Evolutionary conservation across 2,797 vertebrate genomes (phyloP).

Genomic region (Myripristis murdjan): DNA sequence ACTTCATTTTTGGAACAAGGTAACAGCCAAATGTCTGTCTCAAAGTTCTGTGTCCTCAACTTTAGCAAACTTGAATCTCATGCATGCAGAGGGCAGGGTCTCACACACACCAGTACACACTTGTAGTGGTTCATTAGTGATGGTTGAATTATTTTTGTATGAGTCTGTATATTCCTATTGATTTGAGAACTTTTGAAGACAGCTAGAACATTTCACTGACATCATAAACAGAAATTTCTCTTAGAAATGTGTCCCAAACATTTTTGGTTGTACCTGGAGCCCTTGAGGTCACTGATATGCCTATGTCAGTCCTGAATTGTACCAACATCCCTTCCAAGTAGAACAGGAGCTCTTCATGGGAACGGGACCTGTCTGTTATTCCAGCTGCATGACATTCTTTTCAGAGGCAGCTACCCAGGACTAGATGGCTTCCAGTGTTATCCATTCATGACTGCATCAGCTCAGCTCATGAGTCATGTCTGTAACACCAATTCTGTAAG

Average conservation of each 20-base stretch:
- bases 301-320: conserved; percentile 33
- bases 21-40: no score
- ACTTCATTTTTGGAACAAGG: no score
- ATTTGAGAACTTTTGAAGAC: no score
- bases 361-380: conserved; percentile 77
- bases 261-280: conserved; percentile 50
- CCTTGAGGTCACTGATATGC: conserved; percentile 53
- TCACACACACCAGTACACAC: no score
- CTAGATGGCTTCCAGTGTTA: conserved; percentile 72
- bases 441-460: conserved; percentile 74
- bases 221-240: no score
- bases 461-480: conserved; percentile 60
- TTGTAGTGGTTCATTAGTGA: no score
- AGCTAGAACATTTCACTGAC: no score
- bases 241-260: not conserved
- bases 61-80: no score
- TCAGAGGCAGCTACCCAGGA: conserved; percentile 73
- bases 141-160: no score
- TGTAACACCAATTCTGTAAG: conserved; percentile 49
- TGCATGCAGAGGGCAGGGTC: no score
- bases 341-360: conserved; percentile 75
- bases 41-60: no score
- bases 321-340: conserved; percentile 53
- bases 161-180: no score
- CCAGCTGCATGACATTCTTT: conserved; percentile 81